These are phyloP conservation scores for Paragorgia papillata DNA, from an alignment of 92 coral and sea anemone species.

Conservation along the genomic window DNA sequence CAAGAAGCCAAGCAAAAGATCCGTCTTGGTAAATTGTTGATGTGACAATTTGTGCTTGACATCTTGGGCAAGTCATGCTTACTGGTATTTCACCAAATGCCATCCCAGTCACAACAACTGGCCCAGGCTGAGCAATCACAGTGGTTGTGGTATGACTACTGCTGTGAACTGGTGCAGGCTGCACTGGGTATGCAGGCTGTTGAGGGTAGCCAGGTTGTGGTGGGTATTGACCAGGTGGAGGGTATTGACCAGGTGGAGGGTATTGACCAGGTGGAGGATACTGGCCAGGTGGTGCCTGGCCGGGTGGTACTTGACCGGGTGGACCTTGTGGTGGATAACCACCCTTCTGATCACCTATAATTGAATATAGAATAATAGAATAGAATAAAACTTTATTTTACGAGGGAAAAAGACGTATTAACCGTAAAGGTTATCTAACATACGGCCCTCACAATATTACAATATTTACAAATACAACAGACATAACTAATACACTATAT, in stretches of 20 bases:
- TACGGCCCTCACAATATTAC: too few species aligned
- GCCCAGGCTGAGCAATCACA: constrained; percentile 69
- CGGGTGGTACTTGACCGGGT: constrained; percentile 15
- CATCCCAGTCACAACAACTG: constrained; percentile 60
- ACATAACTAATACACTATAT: too few species aligned
- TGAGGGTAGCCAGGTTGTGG: constrained; percentile 22
- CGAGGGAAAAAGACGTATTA: too few species aligned
- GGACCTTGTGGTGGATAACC: not conserved
- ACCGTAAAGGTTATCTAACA: too few species aligned
- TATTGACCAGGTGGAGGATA: constrained; percentile 47
- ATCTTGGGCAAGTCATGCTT: constrained; percentile 94
- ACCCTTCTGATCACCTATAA: constrained; percentile 29
- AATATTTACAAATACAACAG: too few species aligned
- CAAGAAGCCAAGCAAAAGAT: constrained; percentile 78
- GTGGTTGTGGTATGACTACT: constrained; percentile 63
- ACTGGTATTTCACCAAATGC: constrained; percentile 81
- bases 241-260: constrained; percentile 49
- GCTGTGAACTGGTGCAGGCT: not conserved
- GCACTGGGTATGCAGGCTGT: constrained; percentile 18
- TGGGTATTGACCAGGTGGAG: constrained; percentile 14
- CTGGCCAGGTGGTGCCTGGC: constrained; percentile 11
- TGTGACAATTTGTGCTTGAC: constrained; percentile 91
- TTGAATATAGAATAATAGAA: not conserved
- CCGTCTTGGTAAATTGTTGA: constrained; percentile 88
- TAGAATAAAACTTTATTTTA: too few species aligned